Percentiles rank a stretch among this genome's conserved stretches.
phyloP scores from a whole-genome alignment of 2,888 invertebrate species.

The Thera britannica region DNA sequence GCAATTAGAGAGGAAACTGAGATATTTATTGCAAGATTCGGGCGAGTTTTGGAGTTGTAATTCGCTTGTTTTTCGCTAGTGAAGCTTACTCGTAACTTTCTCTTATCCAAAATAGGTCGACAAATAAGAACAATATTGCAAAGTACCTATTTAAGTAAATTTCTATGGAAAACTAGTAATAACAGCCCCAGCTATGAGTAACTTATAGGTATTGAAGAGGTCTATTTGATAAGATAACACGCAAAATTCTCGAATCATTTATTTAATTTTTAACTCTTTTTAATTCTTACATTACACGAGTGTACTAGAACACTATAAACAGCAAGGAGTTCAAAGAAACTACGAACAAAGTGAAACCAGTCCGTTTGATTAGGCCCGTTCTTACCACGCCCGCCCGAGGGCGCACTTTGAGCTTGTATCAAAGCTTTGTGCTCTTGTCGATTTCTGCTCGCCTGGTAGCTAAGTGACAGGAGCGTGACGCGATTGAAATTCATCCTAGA shows the following conservation, averaged over 20 bases:
- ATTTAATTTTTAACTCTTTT: neutral
- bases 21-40: constrained; percentile 1
- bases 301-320: constrained; percentile 70
- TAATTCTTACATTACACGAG: neutral
- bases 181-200: no score
- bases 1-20: constrained; percentile 12
- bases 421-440: constrained; percentile 71
- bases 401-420: constrained; percentile 72
- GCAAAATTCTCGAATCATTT: no score
- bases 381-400: constrained; percentile 71
- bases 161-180: no score
- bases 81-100: neutral
- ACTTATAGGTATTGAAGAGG: no score
- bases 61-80: constrained; percentile 31
- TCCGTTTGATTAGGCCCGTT: constrained; percentile 81
- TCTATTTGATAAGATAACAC: no score
- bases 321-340: constrained; percentile 74
- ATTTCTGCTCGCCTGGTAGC: constrained; percentile 62
- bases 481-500: constrained; percentile 25
- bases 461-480: constrained; percentile 36
- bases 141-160: no score
- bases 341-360: constrained; percentile 76
- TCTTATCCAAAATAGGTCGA: neutral
- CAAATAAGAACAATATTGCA: no score
- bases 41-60: constrained; percentile 4